Base-by-base conservation (phyloP, 2,888 invertebrate species). In the Rutpela maculata region DNA sequence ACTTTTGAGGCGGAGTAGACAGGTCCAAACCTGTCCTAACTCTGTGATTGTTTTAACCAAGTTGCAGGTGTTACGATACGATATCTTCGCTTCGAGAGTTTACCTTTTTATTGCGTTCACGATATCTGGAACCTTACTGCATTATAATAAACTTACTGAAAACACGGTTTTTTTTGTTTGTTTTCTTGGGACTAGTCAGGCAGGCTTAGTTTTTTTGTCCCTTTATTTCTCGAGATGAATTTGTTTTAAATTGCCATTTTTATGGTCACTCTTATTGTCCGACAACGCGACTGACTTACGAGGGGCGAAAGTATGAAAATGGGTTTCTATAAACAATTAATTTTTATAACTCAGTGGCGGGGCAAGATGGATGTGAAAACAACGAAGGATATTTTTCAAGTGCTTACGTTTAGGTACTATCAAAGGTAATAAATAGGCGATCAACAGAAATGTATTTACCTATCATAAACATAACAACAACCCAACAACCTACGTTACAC, bases 21-120 rank as follows among this genome's bases (percentile, higher is more conserved):
- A 87, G 86, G 88, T 88, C 86, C 83, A 85, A 88, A 88, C 88
- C 87, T 88, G 88, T 88, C 86, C 85, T 82, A 83, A 83, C 83
- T 84, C 82, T 83, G 80, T 81, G 79, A 80, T 82, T 83, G 83
- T 83, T 82, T 82, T 82, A 85, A 81, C 82, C 81, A 83, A 81
- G 81, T 84, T 85, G 87, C 88, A 87, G 88, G 88, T 88, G 88
- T 87, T 86, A 80, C 80, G 77, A 70, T 82, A 82, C 73, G 75
- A 77, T 79, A 81, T 80, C 80, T 79, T 79, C 78, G 78, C 78
- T 76, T 60, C 38, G 62, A 17, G 43, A 55, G 56, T 15, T 55
- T 65, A 38, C 73, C 56, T 73, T 73, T 73, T 73, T 73, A 73
- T 73, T 73, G 73, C 73, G 19, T 73, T 65, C 66, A 65, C 72